These are phyloP conservation scores for Harlomillsia oculata DNA, from an alignment of 1,140 invertebrate species.

Conservation along the genomic window DNA sequence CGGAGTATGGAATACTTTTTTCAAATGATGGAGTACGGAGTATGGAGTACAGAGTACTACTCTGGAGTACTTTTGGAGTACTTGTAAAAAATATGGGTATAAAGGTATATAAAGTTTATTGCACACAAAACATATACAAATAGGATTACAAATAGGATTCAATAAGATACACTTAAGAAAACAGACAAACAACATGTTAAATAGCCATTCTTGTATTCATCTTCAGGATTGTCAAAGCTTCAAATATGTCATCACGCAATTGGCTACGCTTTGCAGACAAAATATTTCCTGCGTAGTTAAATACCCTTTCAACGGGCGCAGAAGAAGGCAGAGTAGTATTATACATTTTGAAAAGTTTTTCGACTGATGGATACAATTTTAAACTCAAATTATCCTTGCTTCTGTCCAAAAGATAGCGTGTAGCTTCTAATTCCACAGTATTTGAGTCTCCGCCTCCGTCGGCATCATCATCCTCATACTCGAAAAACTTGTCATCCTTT, in stretches of 20 bases:
- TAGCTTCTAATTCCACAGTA: background rate
- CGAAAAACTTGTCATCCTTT: background rate
- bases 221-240: no score
- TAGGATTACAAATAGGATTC: no score
- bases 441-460: background rate
- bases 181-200: no score
- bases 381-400: background rate
- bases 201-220: no score
- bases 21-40: no score
- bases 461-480: background rate
- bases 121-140: no score
- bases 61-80: no score
- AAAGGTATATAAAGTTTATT: no score
- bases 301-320: conserved; percentile 31
- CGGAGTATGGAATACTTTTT: no score
- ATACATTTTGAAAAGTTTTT: conserved; percentile 17
- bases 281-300: conserved; percentile 24
- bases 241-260: conserved; percentile 1
- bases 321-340: conserved; percentile 26
- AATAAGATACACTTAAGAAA: no score
- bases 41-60: no score
- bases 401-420: background rate
- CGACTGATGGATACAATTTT: conserved; percentile 2
- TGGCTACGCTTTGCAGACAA: background rate
- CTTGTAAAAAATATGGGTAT: no score